phyloP scores from a whole-genome alignment of 2,797 vertebrate genomes.

The Novumbra hubbsi region DNA sequence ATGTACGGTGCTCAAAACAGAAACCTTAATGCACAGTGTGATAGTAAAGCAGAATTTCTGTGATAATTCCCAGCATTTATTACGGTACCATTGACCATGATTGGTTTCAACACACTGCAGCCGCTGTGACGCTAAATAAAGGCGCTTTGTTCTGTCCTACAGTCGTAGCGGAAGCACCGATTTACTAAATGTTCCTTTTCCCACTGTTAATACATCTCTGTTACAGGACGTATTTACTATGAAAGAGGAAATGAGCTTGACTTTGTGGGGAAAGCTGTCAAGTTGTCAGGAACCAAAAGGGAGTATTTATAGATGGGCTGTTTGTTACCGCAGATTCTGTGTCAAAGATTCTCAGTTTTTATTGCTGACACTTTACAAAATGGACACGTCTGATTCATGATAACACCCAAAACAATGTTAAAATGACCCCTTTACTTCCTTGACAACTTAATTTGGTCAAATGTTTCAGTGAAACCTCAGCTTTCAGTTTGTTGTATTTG shows the following conservation, averaged over 20 bases:
- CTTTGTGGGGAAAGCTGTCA: slow-evolving; percentile 40
- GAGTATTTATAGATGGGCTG: neutral
- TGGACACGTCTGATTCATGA: neutral
- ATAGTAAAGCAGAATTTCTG: neutral
- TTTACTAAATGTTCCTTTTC: slow-evolving; percentile 47
- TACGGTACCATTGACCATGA: neutral
- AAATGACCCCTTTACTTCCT: slow-evolving; percentile 7
- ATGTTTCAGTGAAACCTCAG: slow-evolving; percentile 35
- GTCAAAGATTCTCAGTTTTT: neutral
- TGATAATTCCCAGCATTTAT: neutral
- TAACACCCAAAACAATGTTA: neutral
- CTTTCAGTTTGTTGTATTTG: slow-evolving; percentile 27
- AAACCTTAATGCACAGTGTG: neutral
- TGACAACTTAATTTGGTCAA: slow-evolving; percentile 59
- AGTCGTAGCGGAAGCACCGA: neutral
- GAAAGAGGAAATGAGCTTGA: slow-evolving; percentile 29
- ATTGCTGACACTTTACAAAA: neutral
- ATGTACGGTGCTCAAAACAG: neutral
- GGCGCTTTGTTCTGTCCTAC: neutral
- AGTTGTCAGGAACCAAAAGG: slow-evolving; percentile 48
- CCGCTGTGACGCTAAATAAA: neutral
- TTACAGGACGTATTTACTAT: slow-evolving; percentile 27
- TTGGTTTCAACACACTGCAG: neutral
- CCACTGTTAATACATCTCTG: slow-evolving; percentile 49
- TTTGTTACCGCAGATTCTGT: neutral